These are phyloP conservation scores for Hapalemur alaotrensis DNA, from an alignment of 2,797 vertebrate genomes.

Conservation along the genomic window DNA sequence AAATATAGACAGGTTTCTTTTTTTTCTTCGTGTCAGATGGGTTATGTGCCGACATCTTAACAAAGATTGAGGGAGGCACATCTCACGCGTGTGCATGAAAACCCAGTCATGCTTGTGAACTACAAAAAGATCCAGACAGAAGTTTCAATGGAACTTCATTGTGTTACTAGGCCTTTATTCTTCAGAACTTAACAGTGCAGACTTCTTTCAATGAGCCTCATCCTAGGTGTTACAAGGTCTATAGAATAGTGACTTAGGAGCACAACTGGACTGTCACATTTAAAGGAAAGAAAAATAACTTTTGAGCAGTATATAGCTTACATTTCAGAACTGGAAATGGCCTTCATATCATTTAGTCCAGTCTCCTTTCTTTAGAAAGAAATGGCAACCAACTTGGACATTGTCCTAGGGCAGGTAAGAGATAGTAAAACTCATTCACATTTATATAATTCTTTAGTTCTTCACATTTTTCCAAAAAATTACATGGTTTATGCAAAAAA, in stretches of 20 bases:
- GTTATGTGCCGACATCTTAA: no score
- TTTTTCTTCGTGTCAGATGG: no score
- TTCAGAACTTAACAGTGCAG: neutral
- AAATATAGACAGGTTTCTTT: neutral
- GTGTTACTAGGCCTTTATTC: neutral
- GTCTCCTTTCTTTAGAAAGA: neutral
- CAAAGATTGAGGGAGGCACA: no score
- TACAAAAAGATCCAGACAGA: neutral
- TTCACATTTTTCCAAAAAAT: neutral
- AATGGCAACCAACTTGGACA: neutral
- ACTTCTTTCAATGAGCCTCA: neutral
- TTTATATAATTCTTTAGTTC: neutral
- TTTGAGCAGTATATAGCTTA: neutral
- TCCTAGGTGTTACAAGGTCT: neutral
- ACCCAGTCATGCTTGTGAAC: no score
- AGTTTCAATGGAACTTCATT: slow-evolving; percentile 3
- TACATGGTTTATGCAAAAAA: neutral
- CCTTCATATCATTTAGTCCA: neutral
- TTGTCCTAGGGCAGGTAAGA: neutral
- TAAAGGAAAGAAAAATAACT: neutral
- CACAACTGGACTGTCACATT: neutral
- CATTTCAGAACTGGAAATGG: slow-evolving; percentile 22
- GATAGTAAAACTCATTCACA: neutral
- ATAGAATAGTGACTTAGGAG: neutral
- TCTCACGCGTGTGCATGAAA: no score